Percentiles rank a stretch among this genome's conserved stretches.
phyloP scores from a whole-genome alignment of 2,113 vertebrate genomes.

The Laticauda colubrina region DNA sequence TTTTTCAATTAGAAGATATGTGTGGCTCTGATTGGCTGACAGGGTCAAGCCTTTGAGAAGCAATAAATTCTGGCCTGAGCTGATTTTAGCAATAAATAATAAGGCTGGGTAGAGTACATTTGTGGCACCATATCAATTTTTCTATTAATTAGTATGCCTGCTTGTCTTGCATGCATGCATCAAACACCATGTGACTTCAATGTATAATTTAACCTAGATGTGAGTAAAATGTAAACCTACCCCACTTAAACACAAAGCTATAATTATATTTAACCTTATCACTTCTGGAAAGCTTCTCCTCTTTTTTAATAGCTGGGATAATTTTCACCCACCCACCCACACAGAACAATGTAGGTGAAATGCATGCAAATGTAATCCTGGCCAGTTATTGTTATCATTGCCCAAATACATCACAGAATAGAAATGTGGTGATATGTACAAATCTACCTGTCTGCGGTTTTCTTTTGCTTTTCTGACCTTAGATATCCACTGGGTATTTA shows the following conservation, averaged over 20 bases:
- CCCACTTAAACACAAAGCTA: neutral
- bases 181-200: conserved; percentile 27
- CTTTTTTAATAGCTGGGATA: neutral
- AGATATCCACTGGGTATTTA: neutral
- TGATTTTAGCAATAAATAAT: conserved; percentile 44
- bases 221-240: conserved; percentile 26
- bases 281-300: neutral
- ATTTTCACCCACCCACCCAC: neutral
- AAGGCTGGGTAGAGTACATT: conserved; percentile 37
- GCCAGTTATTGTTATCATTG: neutral
- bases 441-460: neutral
- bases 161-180: conserved; percentile 21
- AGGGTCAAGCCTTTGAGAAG: conserved; percentile 50
- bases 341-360: neutral
- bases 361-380: neutral
- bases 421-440: neutral
- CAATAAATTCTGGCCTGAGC: conserved; percentile 32
- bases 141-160: conserved; percentile 55
- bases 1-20: conserved; percentile 57
- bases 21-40: conserved; percentile 55
- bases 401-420: neutral
- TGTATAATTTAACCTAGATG: conserved; percentile 37
- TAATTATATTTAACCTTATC: neutral
- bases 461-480: neutral
- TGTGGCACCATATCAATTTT: conserved; percentile 30